Evolutionary conservation across 2,888 invertebrate species (phyloP), one percentile per base, ranked within the genome.

Genomic region (Hyppa rectilinea): DNA sequence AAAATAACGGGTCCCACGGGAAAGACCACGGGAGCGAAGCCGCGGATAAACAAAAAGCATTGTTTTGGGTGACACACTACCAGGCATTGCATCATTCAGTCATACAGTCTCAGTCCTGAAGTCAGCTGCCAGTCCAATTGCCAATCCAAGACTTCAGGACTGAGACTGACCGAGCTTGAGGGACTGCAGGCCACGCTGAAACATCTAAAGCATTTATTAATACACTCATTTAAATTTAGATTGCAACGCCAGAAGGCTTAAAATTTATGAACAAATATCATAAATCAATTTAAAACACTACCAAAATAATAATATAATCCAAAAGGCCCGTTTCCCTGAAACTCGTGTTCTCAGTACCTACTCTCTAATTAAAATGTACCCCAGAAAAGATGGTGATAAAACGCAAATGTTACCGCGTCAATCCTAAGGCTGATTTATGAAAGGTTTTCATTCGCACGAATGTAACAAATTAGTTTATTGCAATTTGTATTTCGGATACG

Each of bases 371-470:
- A 90, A 89, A 90, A 91, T 84, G 80, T 75, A 83, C 72, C 75
- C 73, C 75, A 85, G 82, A 83, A 90, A 90, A 90, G 90, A 89
- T 80, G 82, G 87, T 83, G 85, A 90, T 92, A 91, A 91, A 92
- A 91, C 88, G 87, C 91, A 91, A 92, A 90, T 90, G 91, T 85
- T 90, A 81, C 86, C 84, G 79, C 88, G 88, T 92, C 91, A 90
- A 90, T 92, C 88, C 87, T 84, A 86, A 87, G 75, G 81, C 88
- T 88, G 89, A 90, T 90, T 90, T 89, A 89, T 87, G 87, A 84
- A 84, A 82, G 87, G 80, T 86, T 88, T 90, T 87, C 87, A 90
- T 90, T 91, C 87, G 87, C 78, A 81, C 86, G 84, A 87, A 88
- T 87, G 83, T 85, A 84, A 84, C 77, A 87, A 90, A 90, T 90